Percentiles rank a stretch among this genome's conserved stretches.
Conservation (phyloP, 35 echinoderm and acorn worm species). For the Antedon bifida region DNA sequence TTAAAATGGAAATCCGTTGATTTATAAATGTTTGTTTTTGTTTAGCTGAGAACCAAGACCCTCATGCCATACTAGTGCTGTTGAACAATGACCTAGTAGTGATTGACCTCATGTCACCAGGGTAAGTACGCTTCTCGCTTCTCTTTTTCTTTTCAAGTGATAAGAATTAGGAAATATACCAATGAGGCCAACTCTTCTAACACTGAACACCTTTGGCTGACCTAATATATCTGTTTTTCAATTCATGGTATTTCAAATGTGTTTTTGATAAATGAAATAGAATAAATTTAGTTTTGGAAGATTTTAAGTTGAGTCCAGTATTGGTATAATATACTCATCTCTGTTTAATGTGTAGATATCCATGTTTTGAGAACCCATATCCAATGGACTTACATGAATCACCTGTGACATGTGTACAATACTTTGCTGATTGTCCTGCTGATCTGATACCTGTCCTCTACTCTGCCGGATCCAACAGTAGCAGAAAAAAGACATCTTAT, state of each 20-base stretch:
- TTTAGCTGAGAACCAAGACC: conserved; percentile 75
- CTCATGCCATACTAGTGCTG: conserved; percentile 91
- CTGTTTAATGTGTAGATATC: conserved; percentile 61
- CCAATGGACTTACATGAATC: conserved; percentile 97
- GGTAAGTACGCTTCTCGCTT: conserved; percentile 5
- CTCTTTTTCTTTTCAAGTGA: neutral
- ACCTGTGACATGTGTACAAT: conserved; percentile 84
- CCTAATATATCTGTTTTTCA: too few species aligned
- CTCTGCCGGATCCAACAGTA: conserved; percentile 71
- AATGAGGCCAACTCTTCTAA: too few species aligned
- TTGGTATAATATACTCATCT: too few species aligned
- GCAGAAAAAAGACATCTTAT: conserved; percentile 75
- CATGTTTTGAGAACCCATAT: conserved; percentile 98
- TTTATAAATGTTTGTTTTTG: neutral
- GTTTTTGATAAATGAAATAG: too few species aligned
- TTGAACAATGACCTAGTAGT: conserved; percentile 97
- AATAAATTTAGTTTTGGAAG: too few species aligned
- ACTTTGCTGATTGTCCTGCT: conserved; percentile 88
- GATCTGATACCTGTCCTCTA: conserved; percentile 81
- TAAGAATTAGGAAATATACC: too few species aligned
- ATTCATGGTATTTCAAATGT: too few species aligned
- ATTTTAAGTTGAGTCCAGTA: too few species aligned
- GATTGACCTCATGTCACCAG: conserved; percentile 81
- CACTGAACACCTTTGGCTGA: too few species aligned
- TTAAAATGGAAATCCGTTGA: neutral